Conservation (phyloP, 2,797 vertebrate genomes). For the Rhinella marina region DNA sequence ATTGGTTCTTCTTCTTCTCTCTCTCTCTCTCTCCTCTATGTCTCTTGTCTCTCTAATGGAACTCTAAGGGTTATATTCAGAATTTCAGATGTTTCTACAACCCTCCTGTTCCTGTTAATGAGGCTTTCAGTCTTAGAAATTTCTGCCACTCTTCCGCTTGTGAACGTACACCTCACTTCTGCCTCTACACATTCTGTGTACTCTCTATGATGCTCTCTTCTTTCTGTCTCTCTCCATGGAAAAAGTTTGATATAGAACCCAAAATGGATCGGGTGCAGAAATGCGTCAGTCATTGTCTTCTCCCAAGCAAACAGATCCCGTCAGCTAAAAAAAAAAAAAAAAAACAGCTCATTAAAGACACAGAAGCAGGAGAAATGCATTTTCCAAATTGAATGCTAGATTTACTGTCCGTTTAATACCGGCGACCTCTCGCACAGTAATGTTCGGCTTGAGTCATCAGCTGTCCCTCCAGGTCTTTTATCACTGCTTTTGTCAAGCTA, state of each 20-base stretch:
- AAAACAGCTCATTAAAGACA: conserved; percentile 88
- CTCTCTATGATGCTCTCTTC: too few species aligned
- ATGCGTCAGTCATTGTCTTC: conserved; percentile 67
- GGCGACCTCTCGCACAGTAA: conserved; percentile 94
- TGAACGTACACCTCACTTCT: too few species aligned
- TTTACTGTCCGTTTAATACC: conserved; percentile 95
- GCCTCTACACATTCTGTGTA: too few species aligned
- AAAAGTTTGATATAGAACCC: conserved; percentile 59
- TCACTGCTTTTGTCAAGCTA: conserved; percentile 99
- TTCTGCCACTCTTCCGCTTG: neutral
- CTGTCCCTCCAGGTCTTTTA: conserved; percentile 94
- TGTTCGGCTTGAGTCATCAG: conserved; percentile 95
- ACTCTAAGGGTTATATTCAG: neutral
- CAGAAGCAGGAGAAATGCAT: conserved; percentile 90
- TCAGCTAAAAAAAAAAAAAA: conserved; percentile 93
- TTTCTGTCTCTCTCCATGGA: neutral
- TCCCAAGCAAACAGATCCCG: conserved; percentile 82
- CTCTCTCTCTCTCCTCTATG: neutral
- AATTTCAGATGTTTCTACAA: neutral
- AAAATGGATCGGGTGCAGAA: conserved; percentile 59
- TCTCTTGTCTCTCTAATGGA: neutral
- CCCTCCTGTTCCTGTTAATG: neutral
- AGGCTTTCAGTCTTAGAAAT: neutral
- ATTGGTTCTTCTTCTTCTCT: too few species aligned
- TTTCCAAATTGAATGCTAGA: conserved; percentile 98